Evolutionary conservation across 2,113 vertebrate genomes (phyloP).

Genomic region (Mustela nigripes): DNA sequence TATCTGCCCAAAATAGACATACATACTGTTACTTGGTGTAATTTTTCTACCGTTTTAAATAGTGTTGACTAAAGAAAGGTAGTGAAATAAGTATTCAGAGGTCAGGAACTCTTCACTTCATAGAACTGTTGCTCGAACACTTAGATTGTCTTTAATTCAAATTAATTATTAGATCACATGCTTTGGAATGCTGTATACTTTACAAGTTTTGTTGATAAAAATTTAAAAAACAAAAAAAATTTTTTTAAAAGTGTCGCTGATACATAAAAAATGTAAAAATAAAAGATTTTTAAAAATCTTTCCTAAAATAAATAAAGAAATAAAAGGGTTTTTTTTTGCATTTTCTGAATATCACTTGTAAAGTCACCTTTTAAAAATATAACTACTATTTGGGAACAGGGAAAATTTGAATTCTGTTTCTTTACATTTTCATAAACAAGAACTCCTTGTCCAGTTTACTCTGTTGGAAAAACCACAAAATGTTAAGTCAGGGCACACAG

Average conservation of each 20-base stretch:
- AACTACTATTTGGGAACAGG: background rate
- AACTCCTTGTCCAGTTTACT: background rate
- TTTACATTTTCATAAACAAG: background rate
- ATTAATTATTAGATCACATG: background rate
- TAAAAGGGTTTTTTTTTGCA: background rate
- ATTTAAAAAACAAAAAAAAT: background rate
- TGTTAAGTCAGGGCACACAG: background rate
- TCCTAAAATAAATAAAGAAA: too few species aligned
- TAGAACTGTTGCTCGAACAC: background rate
- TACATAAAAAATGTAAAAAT: background rate
- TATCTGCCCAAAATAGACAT: background rate
- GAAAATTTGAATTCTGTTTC: background rate
- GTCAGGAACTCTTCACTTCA: background rate
- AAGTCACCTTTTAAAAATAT: background rate
- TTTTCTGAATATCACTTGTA: background rate
- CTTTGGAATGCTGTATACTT: background rate
- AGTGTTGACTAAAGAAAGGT: background rate
- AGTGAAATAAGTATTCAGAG: background rate
- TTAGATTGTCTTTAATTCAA: background rate
- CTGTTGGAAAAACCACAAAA: background rate
- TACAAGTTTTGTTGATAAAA: background rate
- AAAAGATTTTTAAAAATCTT: too few species aligned
- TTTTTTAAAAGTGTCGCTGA: background rate
- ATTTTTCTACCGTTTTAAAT: background rate
- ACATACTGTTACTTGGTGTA: background rate